Evolutionary conservation across 2,888 invertebrate species (phyloP).

Genomic region (Philhelius pedissequus): DNA sequence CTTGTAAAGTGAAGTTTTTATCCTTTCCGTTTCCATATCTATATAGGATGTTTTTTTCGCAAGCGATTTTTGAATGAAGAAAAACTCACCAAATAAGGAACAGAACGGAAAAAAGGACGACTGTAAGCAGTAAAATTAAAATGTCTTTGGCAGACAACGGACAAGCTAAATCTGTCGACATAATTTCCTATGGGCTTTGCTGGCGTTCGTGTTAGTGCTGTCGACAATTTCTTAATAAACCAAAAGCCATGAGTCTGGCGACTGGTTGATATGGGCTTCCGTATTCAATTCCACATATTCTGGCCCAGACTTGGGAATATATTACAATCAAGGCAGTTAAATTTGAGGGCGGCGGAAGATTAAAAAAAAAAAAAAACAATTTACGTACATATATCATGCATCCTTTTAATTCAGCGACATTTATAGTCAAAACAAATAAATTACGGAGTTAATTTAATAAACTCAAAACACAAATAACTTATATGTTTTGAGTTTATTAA

Average conservation of each 20-base stretch:
- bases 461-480: too few species aligned
- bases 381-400: too few species aligned
- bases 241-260: constrained; percentile 52
- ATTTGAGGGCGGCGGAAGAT: neutral
- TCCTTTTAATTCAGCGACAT: too few species aligned
- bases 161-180: constrained; percentile 53
- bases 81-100: neutral
- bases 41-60: neutral
- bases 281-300: neutral
- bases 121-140: constrained; percentile 5
- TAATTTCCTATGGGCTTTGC: constrained; percentile 48
- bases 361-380: too few species aligned
- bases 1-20: neutral
- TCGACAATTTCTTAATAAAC: constrained; percentile 47
- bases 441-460: too few species aligned
- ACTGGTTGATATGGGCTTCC: constrained; percentile 32
- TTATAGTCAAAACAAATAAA: too few species aligned
- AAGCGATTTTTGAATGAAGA: neutral
- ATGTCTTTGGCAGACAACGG: constrained; percentile 57
- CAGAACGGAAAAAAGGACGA: neutral
- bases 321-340: neutral
- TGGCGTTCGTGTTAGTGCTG: constrained; percentile 25
- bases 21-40: neutral
- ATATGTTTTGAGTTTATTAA: too few species aligned
- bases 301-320: neutral